Base-by-base conservation (phyloP, 2,797 vertebrate genomes). In the Sebastes alutus region DNA sequence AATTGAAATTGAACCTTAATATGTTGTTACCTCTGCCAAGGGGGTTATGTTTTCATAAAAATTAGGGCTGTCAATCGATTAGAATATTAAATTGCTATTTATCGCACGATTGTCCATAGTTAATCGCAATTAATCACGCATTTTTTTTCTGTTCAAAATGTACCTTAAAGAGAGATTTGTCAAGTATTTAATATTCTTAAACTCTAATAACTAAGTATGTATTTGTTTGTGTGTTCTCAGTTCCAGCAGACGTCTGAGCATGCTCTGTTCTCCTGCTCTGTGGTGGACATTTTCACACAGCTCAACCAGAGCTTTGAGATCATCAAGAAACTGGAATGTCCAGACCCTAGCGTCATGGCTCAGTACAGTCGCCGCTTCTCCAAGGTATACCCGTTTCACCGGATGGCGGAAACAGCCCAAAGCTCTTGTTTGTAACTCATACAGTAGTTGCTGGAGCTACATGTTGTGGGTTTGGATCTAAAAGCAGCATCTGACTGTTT, bases 221-320 rank as follows among this genome's bases (percentile, higher is more conserved):
- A 2, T 68, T 66, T 62, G 2, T 65, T 63, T 58, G 22, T 63
- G 2, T 32, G 33, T 32, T 20, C 70, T 72, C 82, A 99, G 99
- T 99, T 99, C 94, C 98, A 99, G 94, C 99, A 99, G 94, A 99
- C 98, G 0, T 99, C 99, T 0, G 98, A 99, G 91, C 99, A 99
- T 0, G 98, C 98, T 6, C 96, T 99, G 13, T 99, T 99, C 94
- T 99, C 99, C 90, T 99, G 99, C 92, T 99, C 98, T 0, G 99
- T 99, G 95, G 98, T 99, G 90, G 99, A 99, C 1, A 97, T 99
- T 87, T 99, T 99, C 94, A 99, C 99, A 0, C 99, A 99, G 90
- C 98, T 99, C 89, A 99, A 99, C 93, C 99, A 99, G 95, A 99
- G 98, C 92, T 99, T 99, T 89, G 99, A 99, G 94, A 99, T 99